Base-by-base conservation (phyloP, 2,888 invertebrate genomes). In the Diploptera punctata region DNA sequence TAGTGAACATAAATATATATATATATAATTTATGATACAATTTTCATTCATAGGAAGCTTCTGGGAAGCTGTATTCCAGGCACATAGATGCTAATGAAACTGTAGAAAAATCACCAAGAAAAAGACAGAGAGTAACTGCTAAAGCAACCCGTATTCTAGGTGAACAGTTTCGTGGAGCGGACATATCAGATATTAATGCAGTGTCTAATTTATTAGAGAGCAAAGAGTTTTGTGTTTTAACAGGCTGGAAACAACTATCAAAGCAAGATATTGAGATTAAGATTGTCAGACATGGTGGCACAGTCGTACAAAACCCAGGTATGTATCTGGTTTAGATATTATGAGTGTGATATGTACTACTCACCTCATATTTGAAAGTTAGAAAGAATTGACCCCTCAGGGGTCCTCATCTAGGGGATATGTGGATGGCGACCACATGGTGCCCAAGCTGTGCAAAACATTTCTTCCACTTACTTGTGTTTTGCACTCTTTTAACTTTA, bases 201-300 rank as follows among this genome's bases (percentile, higher is more conserved):
- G 78, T 83, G 1, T 86, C 87, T 0, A 83, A 88, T 75, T 80
- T 92, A 19, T 86, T 94, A 21, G 82, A 86, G 3, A 88, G 85
- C 0, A 89, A 89, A 78, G 89, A 90, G 79, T 87, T 94, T 78
- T 91, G 91, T 79, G 89, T 94, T 0, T 81, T 92, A 16, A 90
- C 88, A 77, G 91, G 90, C 0, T 79, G 81, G 24, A 78, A 81
- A 5, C 81, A 84, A 2, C 80, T 84, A 19, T 78, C 80, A 3
- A 87, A 88, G 74, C 83, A 86, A 38, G 83, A 87, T 21, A 81
- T 93, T 1, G 91, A 93, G 81, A 83, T 83, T 52, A 82, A 87
- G 70, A 85, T 93, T 26, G 82, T 84, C 9, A 84, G 87, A 79
- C 87, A 89, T 80, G 91, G 91, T n/a, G 95, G 93, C 10, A 84